These are phyloP conservation scores for Strix aluco DNA, from an alignment of 2,113 vertebrate species.

Conservation along the genomic window DNA sequence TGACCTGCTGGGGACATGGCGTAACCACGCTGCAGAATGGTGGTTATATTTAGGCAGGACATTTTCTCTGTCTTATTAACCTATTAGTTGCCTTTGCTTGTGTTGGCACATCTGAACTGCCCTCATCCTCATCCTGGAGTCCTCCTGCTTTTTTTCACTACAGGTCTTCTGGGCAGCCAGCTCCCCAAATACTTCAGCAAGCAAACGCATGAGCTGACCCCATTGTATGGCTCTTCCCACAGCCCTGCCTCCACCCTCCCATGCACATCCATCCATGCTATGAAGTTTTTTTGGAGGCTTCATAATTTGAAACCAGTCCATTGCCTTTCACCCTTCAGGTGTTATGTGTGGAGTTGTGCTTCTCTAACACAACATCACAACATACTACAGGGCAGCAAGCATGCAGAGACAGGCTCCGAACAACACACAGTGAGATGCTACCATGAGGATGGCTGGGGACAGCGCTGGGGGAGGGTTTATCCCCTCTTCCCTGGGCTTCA, in stretches of 20 bases:
- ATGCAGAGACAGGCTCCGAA: not conserved
- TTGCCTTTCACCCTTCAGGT: not conserved
- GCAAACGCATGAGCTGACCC: not conserved
- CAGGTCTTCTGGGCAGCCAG: not conserved
- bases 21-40: not conserved
- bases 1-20: slow-evolving; percentile 1
- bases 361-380: not conserved
- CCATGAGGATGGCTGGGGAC: not conserved
- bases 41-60: slow-evolving; percentile 18
- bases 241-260: not conserved
- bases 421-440: not conserved
- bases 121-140: accelerated
- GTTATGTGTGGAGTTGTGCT: not conserved
- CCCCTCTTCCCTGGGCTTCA: not conserved
- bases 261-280: not conserved
- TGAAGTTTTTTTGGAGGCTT: not conserved
- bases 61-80: slow-evolving; percentile 1
- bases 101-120: not conserved
- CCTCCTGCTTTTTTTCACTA: not conserved
- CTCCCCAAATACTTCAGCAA: not conserved
- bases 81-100: not conserved
- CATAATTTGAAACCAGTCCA: not conserved
- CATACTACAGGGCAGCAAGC: accelerated
- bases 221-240: not conserved
- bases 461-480: not conserved